Evolutionary conservation across 2,888 invertebrate species (phyloP).

Genomic region (Volucella inflata): DNA sequence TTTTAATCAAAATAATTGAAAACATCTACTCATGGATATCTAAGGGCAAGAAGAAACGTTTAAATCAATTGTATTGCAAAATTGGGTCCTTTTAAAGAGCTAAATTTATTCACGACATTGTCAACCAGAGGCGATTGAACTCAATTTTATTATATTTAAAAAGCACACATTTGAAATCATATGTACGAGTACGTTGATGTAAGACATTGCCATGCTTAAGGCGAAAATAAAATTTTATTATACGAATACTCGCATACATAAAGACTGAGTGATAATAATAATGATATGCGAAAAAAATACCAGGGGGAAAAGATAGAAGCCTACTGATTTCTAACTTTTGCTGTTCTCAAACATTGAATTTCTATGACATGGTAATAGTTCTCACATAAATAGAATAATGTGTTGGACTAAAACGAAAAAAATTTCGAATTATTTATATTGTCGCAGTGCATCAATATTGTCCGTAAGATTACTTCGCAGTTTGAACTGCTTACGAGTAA

Average conservation of each 20-base stretch:
- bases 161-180: not conserved
- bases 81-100: too few relatives aligned
- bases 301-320: conserved; percentile 50
- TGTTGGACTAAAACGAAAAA: conserved; percentile 28
- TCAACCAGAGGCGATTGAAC: too few relatives aligned
- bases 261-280: conserved; percentile 23
- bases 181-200: not conserved
- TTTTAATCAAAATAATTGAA: too few relatives aligned
- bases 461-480: conserved; percentile 3
- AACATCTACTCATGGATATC: too few relatives aligned
- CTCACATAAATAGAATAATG: conserved; percentile 52
- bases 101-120: too few relatives aligned
- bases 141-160: not conserved
- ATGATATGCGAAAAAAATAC: conserved; percentile 29
- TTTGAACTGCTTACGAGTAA: not conserved
- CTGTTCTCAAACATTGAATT: conserved; percentile 54
- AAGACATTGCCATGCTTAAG: not conserved
- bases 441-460: not conserved
- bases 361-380: conserved; percentile 66
- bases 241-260: conserved; percentile 18
- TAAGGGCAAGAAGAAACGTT: not conserved
- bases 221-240: conserved; percentile 18
- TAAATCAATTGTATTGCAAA: not conserved
- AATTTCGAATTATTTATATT: conserved; percentile 1
- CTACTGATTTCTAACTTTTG: conserved; percentile 57